Percentiles rank a stretch among this genome's conserved stretches.
phyloP scores from a whole-genome alignment of 2,888 invertebrate genomes.

The Dendrolimus pini region DNA sequence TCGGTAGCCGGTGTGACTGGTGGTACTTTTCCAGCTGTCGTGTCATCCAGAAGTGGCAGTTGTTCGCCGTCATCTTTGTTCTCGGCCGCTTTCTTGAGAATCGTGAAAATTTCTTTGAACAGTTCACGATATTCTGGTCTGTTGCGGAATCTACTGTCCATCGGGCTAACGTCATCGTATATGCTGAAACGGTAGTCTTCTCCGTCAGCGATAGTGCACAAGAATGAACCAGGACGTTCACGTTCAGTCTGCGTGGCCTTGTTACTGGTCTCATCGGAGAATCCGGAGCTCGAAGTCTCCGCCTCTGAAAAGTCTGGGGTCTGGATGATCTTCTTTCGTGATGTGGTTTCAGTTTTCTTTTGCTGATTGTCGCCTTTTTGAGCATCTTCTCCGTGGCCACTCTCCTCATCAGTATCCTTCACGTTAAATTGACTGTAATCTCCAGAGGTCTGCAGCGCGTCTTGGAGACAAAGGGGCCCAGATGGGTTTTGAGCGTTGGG shows the following conservation, averaged over 20 bases:
- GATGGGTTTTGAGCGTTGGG: conserved; percentile 48
- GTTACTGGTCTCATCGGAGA: conserved; percentile 89
- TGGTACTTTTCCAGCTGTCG: conserved; percentile 76
- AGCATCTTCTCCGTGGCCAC: conserved; percentile 76
- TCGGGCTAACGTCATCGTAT: conserved; percentile 86
- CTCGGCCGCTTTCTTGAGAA: conserved; percentile 88
- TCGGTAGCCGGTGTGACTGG: conserved; percentile 83
- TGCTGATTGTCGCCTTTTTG: conserved; percentile 65
- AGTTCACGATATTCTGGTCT: conserved; percentile 88
- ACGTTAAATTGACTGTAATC: conserved; percentile 81
- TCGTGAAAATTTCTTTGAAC: conserved; percentile 90
- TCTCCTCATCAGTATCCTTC: conserved; percentile 80
- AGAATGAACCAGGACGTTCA: conserved; percentile 85
- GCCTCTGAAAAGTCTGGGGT: conserved; percentile 92
- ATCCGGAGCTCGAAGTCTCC: conserved; percentile 90
- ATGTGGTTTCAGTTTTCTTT: conserved; percentile 55
- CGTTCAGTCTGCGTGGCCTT: conserved; percentile 89
- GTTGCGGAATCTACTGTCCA: conserved; percentile 88
- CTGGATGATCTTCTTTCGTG: conserved; percentile 78
- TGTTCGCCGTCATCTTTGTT: conserved; percentile 89
- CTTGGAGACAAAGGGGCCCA: conserved; percentile 78
- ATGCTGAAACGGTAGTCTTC: conserved; percentile 92
- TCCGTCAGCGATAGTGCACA: conserved; percentile 90
- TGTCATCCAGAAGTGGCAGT: conserved; percentile 82
- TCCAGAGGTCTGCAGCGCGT: conserved; percentile 85